Evolutionary conservation across 1,140 invertebrate genomes (phyloP), one percentile per base, ranked within the genome.

Genomic region (Ceratina australensis): DNA sequence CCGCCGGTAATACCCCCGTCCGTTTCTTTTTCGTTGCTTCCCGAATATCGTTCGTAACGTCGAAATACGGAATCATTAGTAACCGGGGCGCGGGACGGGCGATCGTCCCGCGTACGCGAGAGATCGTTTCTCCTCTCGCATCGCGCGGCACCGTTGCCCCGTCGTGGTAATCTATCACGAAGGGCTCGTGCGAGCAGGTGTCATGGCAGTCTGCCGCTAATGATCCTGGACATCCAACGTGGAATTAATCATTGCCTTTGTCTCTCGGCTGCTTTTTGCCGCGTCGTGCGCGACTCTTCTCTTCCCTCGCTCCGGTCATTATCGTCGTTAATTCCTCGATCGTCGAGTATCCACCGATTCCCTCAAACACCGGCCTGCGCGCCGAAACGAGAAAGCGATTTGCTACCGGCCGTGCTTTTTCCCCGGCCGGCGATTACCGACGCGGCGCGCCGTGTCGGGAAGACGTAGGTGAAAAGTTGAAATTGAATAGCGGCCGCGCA

Each of bases 51-150:
- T 82, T 61, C 71, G 83, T 82, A 85, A 86, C 81, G 85, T 86
- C 84, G 84, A 90, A 91, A 87, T 90, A 90, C 86, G 83, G 82
- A 91, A 91, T 91, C 89, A 91, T 90, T 91, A 91, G 87, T 89
- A 90, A 88, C 81, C 81, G 71, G 73, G 72, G 73, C 73, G 79
- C 56, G 72, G 79, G 87, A 88, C 89, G 33, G 33, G 80, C 87
- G 66, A n/a, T n/a, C 69, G 72, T 68, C 33, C 33, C 33, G 33
- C 33, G 33, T 42, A 42, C 33, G 33, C 33, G 33, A n/a, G 33
- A n/a, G 83, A 84, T 81, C 80, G 65, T 56, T 66, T 59, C 60
- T 54, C n/a, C 73, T 72, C 69, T 24, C 75, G 42, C 60, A 42
- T 42, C 33, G 33, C 33, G 33, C 33, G 33, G 33, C 67, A 54